Evolutionary conservation across 2,888 invertebrate genomes (phyloP), one percentile per base, ranked within the genome.

Genomic region (Galeruca laticollis): DNA sequence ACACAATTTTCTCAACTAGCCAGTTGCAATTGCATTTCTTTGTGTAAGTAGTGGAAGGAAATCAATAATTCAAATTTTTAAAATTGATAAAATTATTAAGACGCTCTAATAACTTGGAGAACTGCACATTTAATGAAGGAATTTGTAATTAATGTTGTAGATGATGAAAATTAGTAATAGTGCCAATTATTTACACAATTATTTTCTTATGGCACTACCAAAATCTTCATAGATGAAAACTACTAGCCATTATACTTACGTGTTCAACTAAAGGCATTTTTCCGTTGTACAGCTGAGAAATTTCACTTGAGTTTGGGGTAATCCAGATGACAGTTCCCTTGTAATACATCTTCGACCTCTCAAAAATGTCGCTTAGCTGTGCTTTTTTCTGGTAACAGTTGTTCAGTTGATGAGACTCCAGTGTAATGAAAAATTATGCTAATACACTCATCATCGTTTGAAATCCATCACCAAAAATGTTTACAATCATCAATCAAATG

Each of bases 341-440:
- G 15, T 40, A 37, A 11, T 37, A 40, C 59, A 59, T 31, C 6
- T 59, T 9, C 35, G 35, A 37, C 35, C 35, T 13, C 15, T 21
- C 40, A 33, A 40, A 33, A 40, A 35, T 65, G 71, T 70, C 62
- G 52, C 21, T 52, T 31, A 21, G 13, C 35, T 52, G 52, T 52
- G 21, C n/a, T n/a, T n/a, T 52, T 26, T 52, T 52, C 10, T 20
- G 20, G 52, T 26, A 52, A 52, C 52, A 52, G 52, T 13, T 52
- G 52, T 52, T 52, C 35, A 11, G 35, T 37, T 37, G 35, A 37
- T 37, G 35, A 37, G 35, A 37, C 35, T 37, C 35, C 35, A 11
- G 11, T 37, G 13, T 37, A 37, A 37, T 37, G 11, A 37, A 37
- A 37, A 37, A 11, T 37, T 37, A 37, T 37, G 13, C 35, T 37